Percentiles rank a stretch among this genome's conserved stretches.
phyloP scores from a whole-genome alignment of 1,140 invertebrate genomes.

The Delia radicum region DNA sequence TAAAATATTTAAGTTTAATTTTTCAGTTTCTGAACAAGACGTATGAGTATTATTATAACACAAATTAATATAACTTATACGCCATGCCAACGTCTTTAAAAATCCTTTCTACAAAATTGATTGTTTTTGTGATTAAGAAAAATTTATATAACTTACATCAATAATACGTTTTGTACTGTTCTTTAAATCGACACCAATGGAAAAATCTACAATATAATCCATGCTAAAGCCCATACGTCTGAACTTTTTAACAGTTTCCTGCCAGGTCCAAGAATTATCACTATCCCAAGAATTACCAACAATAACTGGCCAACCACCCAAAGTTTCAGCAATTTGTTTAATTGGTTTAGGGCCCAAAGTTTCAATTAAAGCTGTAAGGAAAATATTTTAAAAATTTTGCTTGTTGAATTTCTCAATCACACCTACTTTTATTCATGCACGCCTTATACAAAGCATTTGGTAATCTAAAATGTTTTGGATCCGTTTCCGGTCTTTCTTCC shows the following conservation, averaged over 20 bases:
- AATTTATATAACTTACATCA: slow-evolving; percentile 71
- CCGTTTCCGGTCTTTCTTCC: slow-evolving; percentile 63
- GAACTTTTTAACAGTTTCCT: slow-evolving; percentile 79
- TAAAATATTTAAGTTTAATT: too few species aligned
- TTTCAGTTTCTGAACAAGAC: too few species aligned
- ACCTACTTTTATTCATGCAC: slow-evolving; percentile 85
- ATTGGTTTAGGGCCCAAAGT: slow-evolving; percentile 70
- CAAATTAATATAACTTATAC: too few species aligned
- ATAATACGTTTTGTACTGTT: slow-evolving; percentile 84
- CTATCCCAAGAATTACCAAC: slow-evolving; percentile 75
- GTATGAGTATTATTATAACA: too few species aligned
- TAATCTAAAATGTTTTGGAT: slow-evolving; percentile 72
- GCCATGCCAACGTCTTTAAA: neutral
- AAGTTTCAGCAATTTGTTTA: slow-evolving; percentile 66
- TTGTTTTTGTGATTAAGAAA: too few species aligned
- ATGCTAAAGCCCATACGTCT: slow-evolving; percentile 78
- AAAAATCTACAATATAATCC: slow-evolving; percentile 91
- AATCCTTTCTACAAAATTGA: neutral
- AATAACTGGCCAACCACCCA: slow-evolving; percentile 90
- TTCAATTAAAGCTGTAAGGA: slow-evolving; percentile 68
- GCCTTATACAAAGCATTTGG: slow-evolving; percentile 78
- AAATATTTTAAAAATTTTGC: neutral
- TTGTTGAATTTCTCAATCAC: neutral
- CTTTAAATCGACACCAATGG: slow-evolving; percentile 86
- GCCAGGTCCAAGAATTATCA: slow-evolving; percentile 73